Base-by-base conservation (phyloP, 2,113 vertebrate species). In the Halichoerus grypus region DNA sequence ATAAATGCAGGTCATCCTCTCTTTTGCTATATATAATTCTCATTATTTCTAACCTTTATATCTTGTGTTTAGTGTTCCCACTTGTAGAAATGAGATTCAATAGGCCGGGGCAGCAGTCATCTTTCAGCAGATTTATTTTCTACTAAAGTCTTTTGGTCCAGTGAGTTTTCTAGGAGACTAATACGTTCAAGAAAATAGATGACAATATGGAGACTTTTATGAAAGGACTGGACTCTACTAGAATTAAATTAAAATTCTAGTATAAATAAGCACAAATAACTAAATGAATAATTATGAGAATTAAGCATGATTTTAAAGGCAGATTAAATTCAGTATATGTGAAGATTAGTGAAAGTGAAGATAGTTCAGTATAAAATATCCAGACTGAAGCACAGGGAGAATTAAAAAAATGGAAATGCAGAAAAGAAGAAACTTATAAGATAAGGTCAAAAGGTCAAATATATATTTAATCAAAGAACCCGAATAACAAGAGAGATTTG, bases 241-340 rank as follows among this genome's bases (percentile, higher is more conserved):
- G 51, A 76, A 67, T 91, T 94, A 90, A 90, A 95, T 39, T 80
- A 86, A 89, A 91, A 49, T 91, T 93, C 42, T 63, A 79, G 55
- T 49, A 80, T 51, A 93, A 93, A 39, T 86, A 28, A 79, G 26
- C 57, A 93, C 86, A 81, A 76, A 81, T 53, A 90, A 57, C 19
- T 67, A 80, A 93, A 87, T 80, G 12, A 93, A 42, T 72, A 86
- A 71, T 94, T 88, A 83, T 46, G 31, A 39, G 24, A 85, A 80
- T 80, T 49, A 65, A 85, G 28, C 33, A 39, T 74, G 14, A 90
- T 91, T 67, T n/a, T 81, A 91, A 95, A 94, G 81, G 28, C 26
- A 82, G 57, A 79, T 63, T 79, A 92, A 90, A 80, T 16, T 87
- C 55, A 63, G 13, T 39, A 71, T 79, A 85, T 33, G 8, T 55